These are phyloP conservation scores for Tetranychus cinnabarinus DNA, from an alignment of 1,140 invertebrate species.

Conservation along the genomic window DNA sequence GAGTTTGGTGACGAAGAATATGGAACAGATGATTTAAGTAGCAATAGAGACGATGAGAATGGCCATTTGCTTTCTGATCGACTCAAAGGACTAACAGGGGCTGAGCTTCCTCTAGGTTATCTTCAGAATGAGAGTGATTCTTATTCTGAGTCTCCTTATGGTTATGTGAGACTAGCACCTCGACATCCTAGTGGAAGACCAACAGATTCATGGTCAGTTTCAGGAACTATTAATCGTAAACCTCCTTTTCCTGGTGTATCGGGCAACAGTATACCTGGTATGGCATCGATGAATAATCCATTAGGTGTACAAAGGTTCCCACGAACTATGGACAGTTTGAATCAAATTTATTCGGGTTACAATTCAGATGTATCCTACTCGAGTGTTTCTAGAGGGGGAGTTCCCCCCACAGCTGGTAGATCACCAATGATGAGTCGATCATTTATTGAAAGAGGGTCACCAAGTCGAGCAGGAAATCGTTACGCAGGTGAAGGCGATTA, in stretches of 20 bases:
- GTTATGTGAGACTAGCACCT: background rate
- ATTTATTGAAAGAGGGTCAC: slow-evolving; percentile 18
- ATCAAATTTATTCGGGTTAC: slow-evolving; percentile 10
- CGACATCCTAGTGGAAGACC: slow-evolving; percentile 3
- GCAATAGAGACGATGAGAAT: slow-evolving; percentile 10
- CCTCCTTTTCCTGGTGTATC: slow-evolving; percentile 30
- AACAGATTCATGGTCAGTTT: slow-evolving; percentile 17
- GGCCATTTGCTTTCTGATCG: slow-evolving; percentile 9
- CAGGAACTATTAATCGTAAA: slow-evolving; percentile 27
- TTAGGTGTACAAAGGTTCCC: slow-evolving; percentile 33
- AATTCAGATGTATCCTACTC: background rate
- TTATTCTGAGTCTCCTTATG: background rate
- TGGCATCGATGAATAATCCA: slow-evolving; percentile 63
- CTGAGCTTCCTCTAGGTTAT: slow-evolving; percentile 6
- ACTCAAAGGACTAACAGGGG: slow-evolving; percentile 9
- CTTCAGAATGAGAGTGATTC: background rate
- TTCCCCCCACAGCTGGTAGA: slow-evolving; percentile 1
- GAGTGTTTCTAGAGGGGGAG: slow-evolving; percentile 3
- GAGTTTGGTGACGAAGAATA: slow-evolving; percentile 8
- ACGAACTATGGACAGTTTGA: slow-evolving; percentile 55
- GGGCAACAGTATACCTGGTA: slow-evolving; percentile 22
- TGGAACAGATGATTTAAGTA: background rate
- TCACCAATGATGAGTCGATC: background rate
- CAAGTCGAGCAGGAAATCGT: slow-evolving; percentile 39
- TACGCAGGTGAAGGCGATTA: slow-evolving; percentile 37